Evolutionary conservation across 2,797 vertebrate genomes (phyloP).

Genomic region (Pseudocheirus occidentalis): DNA sequence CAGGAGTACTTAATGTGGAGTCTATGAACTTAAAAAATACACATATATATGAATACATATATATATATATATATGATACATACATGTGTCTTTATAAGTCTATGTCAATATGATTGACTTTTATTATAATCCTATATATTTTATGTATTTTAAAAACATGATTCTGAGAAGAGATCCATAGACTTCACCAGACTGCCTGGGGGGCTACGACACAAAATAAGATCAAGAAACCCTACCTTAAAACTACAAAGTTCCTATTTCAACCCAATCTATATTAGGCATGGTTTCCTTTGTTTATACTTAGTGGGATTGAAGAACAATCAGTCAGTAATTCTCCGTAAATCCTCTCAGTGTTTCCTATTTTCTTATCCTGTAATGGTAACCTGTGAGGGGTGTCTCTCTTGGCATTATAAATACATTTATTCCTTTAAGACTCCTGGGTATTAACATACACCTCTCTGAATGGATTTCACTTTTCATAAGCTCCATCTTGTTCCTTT

Average conservation of each 20-base stretch:
- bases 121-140: background rate
- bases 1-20: background rate
- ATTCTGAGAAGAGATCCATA: background rate
- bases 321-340: background rate
- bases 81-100: background rate
- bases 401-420: background rate
- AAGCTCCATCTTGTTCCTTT: background rate
- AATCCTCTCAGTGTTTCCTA: background rate
- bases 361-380: background rate
- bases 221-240: background rate
- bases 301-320: background rate
- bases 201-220: background rate
- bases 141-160: background rate
- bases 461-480: background rate
- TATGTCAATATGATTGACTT: background rate
- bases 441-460: background rate
- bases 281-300: background rate
- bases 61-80: background rate
- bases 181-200: background rate
- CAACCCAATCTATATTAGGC: background rate
- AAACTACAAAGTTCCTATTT: background rate
- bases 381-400: background rate
- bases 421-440: background rate
- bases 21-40: background rate
- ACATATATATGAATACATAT: background rate